Evolutionary conservation across 2,797 vertebrate genomes (phyloP).

Genomic region (Sebastes matsubarae): DNA sequence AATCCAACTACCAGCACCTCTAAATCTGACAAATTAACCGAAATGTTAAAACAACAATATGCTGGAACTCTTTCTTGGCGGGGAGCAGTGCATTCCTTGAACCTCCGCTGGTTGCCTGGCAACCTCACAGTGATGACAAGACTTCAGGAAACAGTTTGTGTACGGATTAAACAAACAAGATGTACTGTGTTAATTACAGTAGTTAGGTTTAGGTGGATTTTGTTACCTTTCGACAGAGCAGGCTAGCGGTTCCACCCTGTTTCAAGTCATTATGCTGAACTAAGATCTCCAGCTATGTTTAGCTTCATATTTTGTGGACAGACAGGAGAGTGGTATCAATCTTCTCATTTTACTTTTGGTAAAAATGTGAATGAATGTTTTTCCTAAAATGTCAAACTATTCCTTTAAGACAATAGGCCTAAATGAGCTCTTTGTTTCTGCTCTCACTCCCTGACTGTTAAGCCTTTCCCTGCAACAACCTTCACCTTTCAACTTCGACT

Average conservation of each 20-base stretch:
- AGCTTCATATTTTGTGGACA: not conserved
- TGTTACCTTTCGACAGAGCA: not conserved
- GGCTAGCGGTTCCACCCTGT: not conserved
- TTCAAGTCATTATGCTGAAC: not conserved
- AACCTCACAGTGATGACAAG: not conserved
- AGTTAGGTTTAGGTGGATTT: not conserved
- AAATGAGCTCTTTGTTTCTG: not conserved
- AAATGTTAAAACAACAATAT: not conserved
- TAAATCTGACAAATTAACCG: not conserved
- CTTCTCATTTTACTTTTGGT: not conserved
- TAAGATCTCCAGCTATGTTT: not conserved
- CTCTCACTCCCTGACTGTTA: not conserved
- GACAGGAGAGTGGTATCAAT: not conserved
- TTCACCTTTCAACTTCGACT: not conserved
- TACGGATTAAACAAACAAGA: not conserved
- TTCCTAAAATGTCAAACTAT: not conserved
- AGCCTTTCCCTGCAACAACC: not conserved
- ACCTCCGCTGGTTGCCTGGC: not conserved
- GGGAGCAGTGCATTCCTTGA: not conserved
- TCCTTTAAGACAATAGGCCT: not conserved
- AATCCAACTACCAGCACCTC: not conserved
- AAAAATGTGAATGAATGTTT: not conserved
- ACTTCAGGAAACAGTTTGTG: not conserved
- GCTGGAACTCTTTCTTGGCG: not conserved
- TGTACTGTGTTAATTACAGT: not conserved